Evolutionary conservation across 2,888 invertebrate species (phyloP), one percentile per base, ranked within the genome.

Genomic region (Hyles lineata): DNA sequence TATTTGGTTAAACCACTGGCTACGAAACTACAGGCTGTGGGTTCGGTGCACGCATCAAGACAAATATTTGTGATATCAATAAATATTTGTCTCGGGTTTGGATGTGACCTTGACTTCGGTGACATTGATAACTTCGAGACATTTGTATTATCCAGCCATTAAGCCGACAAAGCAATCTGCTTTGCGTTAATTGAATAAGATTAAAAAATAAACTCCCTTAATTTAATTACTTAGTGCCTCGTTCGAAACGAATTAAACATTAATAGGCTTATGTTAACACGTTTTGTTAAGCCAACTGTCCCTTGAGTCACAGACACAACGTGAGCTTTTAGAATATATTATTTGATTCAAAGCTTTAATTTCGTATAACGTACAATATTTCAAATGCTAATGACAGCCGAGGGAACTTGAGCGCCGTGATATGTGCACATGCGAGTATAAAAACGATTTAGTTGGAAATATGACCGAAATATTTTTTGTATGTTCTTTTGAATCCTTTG

Each of bases 241-340:
- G 79, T 79, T 76, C 71, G 25, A 55, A 73, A 71, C 72, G 73
- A 70, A 74, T 74, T 74, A 77, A 69, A 74, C 73, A 70, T 71
- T 78, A 80, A 79, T 78, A 76, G 76, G 74, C 75, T 78, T 73
- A 80, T 76, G 67, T 70, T 72, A 74, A 76, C 67, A 50, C 63
- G 43, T 0, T 50, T 17, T 67, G 23, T 23, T 43, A 67, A 23
- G 43, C 23, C 43, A 21, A 43, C 63, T 43, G 43, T 67, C 50
- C 67, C 25, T 23, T 21, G 43, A 43, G 50, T 67, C 23, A 67
- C 50, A 21, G 67, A 67, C 23, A 50, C 6, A 43, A 25, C 15
- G 43, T 25, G 50, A 23, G 63, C 23, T 17, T 21, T 17, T 23
- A 17, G 23, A 50, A 50, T 67, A 25, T 43, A 67, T 67, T 67